Evolutionary conservation across 2,113 vertebrate species (phyloP).

Genomic region (Thymallus thymallus): DNA sequence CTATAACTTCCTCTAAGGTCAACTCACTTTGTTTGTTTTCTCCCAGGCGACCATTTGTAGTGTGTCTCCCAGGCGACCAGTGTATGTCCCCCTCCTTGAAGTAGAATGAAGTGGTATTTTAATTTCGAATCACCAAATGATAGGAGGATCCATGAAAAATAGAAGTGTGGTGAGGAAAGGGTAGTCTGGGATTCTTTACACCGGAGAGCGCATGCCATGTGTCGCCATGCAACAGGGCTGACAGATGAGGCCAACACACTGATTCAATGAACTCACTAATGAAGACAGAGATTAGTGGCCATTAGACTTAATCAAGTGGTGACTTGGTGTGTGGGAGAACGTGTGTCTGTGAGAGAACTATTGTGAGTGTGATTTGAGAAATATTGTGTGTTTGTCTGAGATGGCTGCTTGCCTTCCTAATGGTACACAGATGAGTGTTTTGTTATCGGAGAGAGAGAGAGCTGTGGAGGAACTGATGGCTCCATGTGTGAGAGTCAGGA

Average conservation of each 20-base stretch:
- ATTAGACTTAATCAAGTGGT: slow-evolving; percentile 24
- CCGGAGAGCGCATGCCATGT: too few species aligned
- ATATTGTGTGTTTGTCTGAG: slow-evolving; percentile 23
- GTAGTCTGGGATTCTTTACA: too few species aligned
- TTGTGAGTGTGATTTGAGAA: too few species aligned
- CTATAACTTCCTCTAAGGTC: slow-evolving; percentile 18
- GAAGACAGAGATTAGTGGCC: slow-evolving; percentile 46
- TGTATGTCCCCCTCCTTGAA: background rate
- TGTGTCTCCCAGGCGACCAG: too few species aligned
- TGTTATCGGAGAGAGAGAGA: slow-evolving; percentile 66
- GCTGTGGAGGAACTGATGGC: slow-evolving; percentile 61
- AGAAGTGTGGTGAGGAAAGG: too few species aligned
- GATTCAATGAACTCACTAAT: slow-evolving; percentile 19
- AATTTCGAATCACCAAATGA: too few species aligned
- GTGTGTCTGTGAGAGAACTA: background rate
- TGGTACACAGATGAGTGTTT: slow-evolving; percentile 66
- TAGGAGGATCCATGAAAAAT: too few species aligned
- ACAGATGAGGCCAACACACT: slow-evolving; percentile 18
- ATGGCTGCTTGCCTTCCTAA: slow-evolving; percentile 54
- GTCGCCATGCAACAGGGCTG: background rate
- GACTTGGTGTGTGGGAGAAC: background rate
- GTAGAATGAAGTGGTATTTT: too few species aligned
- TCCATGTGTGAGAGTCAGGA: slow-evolving; percentile 58
- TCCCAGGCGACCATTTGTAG: too few species aligned
- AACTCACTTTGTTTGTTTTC: slow-evolving; percentile 27